phyloP scores from a whole-genome alignment of 2,888 invertebrate genomes.

The Tetragonisca angustula region DNA sequence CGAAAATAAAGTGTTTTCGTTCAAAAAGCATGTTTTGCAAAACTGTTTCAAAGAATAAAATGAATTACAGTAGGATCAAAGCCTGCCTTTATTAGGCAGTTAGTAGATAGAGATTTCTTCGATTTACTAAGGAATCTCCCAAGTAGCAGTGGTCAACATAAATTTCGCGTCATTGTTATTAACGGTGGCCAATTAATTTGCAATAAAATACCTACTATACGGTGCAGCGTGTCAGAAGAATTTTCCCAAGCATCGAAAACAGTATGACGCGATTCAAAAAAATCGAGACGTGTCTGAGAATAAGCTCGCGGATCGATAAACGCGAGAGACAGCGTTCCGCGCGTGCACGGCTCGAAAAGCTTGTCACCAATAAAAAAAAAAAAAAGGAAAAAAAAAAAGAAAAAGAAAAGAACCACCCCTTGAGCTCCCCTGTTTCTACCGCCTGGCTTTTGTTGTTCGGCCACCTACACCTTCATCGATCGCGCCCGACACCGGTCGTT shows the following conservation, averaged over 20 bases:
- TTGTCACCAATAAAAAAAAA: conserved; percentile 58
- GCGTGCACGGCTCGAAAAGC: conserved; percentile 61
- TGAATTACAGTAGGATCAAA: too few relatives aligned
- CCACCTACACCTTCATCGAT: conserved; percentile 71
- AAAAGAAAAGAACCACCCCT: conserved; percentile 55
- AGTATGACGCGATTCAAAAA: background rate
- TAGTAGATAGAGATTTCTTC: too few relatives aligned
- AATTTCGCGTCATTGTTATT: too few relatives aligned
- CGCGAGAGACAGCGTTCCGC: conserved; percentile 55
- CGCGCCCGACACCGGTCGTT: conserved; percentile 39
- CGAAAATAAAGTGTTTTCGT: too few relatives aligned
- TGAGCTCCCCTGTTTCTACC: conserved; percentile 60
- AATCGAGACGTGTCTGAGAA: conserved; percentile 40
- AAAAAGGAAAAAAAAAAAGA: conserved; percentile 37
- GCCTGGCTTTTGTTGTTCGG: conserved; percentile 61
- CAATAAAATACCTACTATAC: background rate
- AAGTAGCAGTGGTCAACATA: too few relatives aligned
- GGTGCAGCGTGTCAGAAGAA: background rate
- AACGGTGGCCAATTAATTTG: too few relatives aligned
- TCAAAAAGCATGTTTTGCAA: too few relatives aligned
- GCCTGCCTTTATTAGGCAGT: too few relatives aligned
- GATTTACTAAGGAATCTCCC: too few relatives aligned
- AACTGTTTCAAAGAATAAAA: too few relatives aligned
- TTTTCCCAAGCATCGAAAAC: background rate
- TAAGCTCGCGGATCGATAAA: conserved; percentile 64